Base-by-base conservation (phyloP, 2,888 invertebrate genomes). In the Gerris lacustris region DNA sequence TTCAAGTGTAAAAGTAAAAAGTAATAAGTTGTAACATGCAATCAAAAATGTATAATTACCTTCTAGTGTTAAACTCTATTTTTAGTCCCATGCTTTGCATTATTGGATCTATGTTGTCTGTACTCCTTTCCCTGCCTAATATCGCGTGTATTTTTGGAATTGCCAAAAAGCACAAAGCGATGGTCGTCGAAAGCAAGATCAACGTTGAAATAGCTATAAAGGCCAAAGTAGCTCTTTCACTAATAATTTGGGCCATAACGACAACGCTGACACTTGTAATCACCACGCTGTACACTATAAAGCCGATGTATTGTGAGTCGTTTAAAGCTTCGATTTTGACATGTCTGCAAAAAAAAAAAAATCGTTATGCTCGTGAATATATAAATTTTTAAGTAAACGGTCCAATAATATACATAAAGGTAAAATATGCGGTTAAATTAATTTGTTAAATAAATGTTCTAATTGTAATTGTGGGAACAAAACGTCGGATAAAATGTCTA, bases 251-350 rank as follows among this genome's bases (percentile, higher is more conserved):
- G n/a, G 93, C 93, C 74, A 94, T 83, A 6, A 92, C 90, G 6
- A 94, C 93, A 9, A 94, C 92, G 75, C 92, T 88, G 7, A 90
- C 88, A 76, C 92, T 92, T 67, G 91, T 91, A 74, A 95, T 91
- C 68, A 95, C 93, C 0, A 94, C 94, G 69, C 89, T 92, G 79
- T 96, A 95, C 0, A 95, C 94, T 76, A 92, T 94, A 80, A 95
- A 89, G 11, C 92, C 95, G 76, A 96, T 95, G 80, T 94, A 94
- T 79, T 94, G 92, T 6, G 94, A 94, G 82, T 96, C 95, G 81
- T 95, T 95, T 44, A 96, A 82, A 0, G 92, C 93, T 15, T 93
- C 90, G 76, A 95, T 92, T 82, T 94, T 94, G 44, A 96, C 93
- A 80, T 91, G 89, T 69, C 92, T 83, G 77, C 6, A 76, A 76